Percentiles rank a stretch among this genome's conserved stretches.
These are phyloP conservation scores for Bradypodion pumilum DNA, from an alignment of 2,797 vertebrate species.

Conservation along the genomic window DNA sequence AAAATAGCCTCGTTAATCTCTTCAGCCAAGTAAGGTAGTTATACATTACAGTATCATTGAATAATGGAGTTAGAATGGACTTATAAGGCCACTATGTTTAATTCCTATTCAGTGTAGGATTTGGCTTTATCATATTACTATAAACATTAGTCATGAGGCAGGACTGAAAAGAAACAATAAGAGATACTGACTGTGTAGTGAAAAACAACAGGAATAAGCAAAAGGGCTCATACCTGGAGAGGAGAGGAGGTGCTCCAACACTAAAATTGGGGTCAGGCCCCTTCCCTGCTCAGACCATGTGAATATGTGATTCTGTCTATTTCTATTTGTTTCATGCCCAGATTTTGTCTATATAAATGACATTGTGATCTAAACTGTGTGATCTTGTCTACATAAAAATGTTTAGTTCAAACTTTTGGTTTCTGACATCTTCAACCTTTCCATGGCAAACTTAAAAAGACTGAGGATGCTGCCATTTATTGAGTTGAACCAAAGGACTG, in stretches of 20 bases:
- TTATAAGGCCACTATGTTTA: too few relatives aligned
- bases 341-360: too few relatives aligned
- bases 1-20: background rate
- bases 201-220: background rate
- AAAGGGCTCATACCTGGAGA: too few relatives aligned
- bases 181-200: background rate
- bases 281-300: too few relatives aligned
- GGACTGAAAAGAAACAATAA: background rate
- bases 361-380: too few relatives aligned
- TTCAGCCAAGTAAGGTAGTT: background rate
- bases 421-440: background rate
- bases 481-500: background rate
- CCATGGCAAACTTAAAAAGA: background rate
- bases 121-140: background rate
- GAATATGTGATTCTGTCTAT: too few relatives aligned
- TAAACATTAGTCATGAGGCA: background rate
- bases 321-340: too few relatives aligned
- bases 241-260: too few relatives aligned
- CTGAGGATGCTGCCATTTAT: background rate
- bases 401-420: background rate
- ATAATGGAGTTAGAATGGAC: too few relatives aligned
- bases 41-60: background rate
- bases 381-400: background rate
- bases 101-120: too few relatives aligned
- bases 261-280: too few relatives aligned